Evolutionary conservation across 2,888 invertebrate species (phyloP).

Genomic region (Lordiphosa andalusiaca): DNA sequence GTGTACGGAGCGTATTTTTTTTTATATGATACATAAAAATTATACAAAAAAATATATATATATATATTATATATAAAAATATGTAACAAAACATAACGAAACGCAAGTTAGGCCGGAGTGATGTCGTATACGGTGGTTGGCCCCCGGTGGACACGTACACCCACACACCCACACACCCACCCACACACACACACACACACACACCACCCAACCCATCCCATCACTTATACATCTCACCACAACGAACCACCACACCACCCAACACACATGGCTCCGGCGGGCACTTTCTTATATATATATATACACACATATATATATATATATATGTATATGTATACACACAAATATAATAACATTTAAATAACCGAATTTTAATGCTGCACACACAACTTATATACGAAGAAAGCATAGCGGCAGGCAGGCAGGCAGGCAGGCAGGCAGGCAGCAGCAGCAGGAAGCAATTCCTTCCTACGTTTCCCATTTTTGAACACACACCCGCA

Average conservation of each 20-base stretch:
- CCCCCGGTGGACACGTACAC: too few relatives aligned
- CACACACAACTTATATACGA: conserved; percentile 16
- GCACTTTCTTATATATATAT: conserved; percentile 27
- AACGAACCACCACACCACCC: conserved; percentile 22
- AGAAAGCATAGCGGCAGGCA: conserved; percentile 1
- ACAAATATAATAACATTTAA: conserved; percentile 29
- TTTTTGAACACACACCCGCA: conserved; percentile 13
- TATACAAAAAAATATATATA: conserved; percentile 20
- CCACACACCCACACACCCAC: not conserved
- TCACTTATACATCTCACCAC: conserved; percentile 4
- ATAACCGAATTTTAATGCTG: conserved; percentile 63
- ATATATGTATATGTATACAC: conserved; percentile 7
- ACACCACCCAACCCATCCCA: too few relatives aligned
- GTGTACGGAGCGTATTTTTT: conserved; percentile 46
- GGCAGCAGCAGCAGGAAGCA: conserved; percentile 10
- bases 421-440: too few relatives aligned
- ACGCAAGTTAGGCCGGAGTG: too few relatives aligned
- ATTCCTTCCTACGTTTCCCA: too few relatives aligned
- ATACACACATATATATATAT: conserved; percentile 15
- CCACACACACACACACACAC: not conserved
- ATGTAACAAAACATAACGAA: conserved; percentile 18
- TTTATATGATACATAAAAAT: conserved; percentile 16
- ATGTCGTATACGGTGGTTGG: too few relatives aligned
- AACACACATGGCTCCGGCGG: not conserved
- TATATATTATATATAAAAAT: conserved; percentile 26